Evolutionary conservation across 92 coral and sea anemone species (phyloP).

Genomic region (Phymanthus crucifer): DNA sequence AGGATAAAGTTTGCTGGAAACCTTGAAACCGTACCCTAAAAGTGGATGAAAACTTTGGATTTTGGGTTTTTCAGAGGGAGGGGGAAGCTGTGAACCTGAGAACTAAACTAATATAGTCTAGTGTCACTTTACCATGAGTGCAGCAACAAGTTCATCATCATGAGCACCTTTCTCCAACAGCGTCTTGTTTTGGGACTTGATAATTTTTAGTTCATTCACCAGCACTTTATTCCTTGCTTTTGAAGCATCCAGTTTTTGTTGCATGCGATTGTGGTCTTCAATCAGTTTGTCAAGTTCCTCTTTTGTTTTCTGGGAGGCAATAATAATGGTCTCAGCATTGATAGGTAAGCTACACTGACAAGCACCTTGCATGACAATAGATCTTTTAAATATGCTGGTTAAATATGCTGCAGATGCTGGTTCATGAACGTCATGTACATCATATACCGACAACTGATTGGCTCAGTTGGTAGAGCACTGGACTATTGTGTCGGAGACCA

Average conservation of each 20-base stretch:
- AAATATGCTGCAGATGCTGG: no score
- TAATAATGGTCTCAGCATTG: neutral
- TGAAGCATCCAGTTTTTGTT: constrained; percentile 89
- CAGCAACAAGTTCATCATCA: constrained; percentile 92
- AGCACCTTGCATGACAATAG: no score
- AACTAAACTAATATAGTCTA: neutral
- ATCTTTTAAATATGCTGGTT: no score
- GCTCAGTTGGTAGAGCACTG: no score
- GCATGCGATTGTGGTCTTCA: constrained; percentile 79
- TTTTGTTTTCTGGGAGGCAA: constrained; percentile 62
- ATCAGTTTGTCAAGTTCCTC: constrained; percentile 67
- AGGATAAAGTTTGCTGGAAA: no score
- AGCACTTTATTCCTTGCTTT: constrained; percentile 90
- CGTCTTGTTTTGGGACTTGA: constrained; percentile 84
- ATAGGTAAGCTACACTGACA: no score
- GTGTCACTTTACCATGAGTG: constrained; percentile 75
- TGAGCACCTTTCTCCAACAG: constrained; percentile 96
- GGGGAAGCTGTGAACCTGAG: neutral
- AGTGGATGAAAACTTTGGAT: no score
- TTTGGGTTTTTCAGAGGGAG: no score
- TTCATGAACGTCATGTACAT: no score
- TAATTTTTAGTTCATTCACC: constrained; percentile 81
- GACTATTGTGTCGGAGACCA: no score
- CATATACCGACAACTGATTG: no score
- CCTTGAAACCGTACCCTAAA: no score